Conservation (phyloP, 2,888 invertebrate genomes). For the Stegophylla sp. region DNA sequence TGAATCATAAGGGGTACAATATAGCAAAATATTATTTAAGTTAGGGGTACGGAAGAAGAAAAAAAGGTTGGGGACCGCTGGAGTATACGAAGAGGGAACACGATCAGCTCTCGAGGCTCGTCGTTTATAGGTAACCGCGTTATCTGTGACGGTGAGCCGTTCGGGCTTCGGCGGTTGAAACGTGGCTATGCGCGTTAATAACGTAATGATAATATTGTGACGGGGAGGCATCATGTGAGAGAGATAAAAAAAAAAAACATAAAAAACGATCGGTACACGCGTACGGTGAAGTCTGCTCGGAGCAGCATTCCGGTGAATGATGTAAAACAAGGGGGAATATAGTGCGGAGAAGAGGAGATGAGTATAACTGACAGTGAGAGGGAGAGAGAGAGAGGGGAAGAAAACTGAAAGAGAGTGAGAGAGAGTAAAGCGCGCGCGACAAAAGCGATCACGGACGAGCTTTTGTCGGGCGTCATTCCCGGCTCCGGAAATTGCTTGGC, state of each 20-base stretch:
- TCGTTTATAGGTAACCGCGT: too few species aligned
- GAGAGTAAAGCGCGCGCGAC: background rate
- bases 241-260: background rate
- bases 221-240: too few species aligned
- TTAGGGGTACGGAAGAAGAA: too few species aligned
- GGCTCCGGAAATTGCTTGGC: conserved; percentile 57
- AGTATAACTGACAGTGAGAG: background rate
- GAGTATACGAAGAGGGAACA: too few species aligned
- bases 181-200: background rate
- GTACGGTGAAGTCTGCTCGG: background rate
- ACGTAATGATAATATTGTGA: background rate
- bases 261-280: background rate
- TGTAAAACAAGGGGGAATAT: background rate
- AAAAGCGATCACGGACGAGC: conserved; percentile 38
- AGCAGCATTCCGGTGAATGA: background rate
- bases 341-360: background rate
- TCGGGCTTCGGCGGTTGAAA: too few species aligned
- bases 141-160: too few species aligned
- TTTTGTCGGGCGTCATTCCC: conserved; percentile 48
- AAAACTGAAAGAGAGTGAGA: background rate
- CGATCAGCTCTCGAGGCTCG: too few species aligned
- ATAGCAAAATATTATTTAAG: too few species aligned
- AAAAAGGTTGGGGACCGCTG: too few species aligned
- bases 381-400: background rate
- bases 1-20: too few species aligned